Conservation (phyloP, 92 coral and sea anemone genomes). For the Ricordea florida region DNA sequence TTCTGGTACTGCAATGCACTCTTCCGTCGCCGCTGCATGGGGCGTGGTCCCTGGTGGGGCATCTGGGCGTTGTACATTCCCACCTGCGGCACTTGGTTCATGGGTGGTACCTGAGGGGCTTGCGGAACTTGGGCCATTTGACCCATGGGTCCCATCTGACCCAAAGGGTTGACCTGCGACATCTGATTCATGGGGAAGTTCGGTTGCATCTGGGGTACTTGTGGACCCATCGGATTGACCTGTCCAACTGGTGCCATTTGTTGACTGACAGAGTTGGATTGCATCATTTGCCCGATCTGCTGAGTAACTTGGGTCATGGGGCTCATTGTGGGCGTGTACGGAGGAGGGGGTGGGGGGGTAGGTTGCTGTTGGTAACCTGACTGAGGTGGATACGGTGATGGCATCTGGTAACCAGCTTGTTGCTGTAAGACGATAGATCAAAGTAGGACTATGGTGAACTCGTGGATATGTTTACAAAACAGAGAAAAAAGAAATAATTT, state of each 20-base stretch:
- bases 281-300: constrained; percentile 42
- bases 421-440: constrained; percentile 8
- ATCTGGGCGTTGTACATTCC: constrained; percentile 53
- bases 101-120: constrained; percentile 40
- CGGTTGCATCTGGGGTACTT: constrained; percentile 59
- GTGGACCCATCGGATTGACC: constrained; percentile 51
- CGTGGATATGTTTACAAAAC: too few species aligned
- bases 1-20: constrained; percentile 55
- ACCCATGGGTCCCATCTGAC: constrained; percentile 14
- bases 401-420: constrained; percentile 55
- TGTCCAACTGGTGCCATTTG: constrained; percentile 18
- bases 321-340: constrained; percentile 77
- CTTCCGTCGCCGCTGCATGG: constrained; percentile 53
- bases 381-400: constrained; percentile 45
- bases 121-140: constrained; percentile 24
- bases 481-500: too few species aligned
- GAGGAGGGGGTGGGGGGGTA: constrained; percentile 80
- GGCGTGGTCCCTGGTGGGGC: constrained; percentile 15
- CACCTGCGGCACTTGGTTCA: constrained; percentile 66
- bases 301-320: constrained; percentile 59
- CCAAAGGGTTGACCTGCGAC: constrained; percentile 51
- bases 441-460: background rate
- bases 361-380: constrained; percentile 79
- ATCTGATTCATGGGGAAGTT: constrained; percentile 48
- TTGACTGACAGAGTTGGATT: constrained; percentile 45